These are phyloP conservation scores for Merops nubicus DNA, from an alignment of 2,113 vertebrate species.

Conservation along the genomic window DNA sequence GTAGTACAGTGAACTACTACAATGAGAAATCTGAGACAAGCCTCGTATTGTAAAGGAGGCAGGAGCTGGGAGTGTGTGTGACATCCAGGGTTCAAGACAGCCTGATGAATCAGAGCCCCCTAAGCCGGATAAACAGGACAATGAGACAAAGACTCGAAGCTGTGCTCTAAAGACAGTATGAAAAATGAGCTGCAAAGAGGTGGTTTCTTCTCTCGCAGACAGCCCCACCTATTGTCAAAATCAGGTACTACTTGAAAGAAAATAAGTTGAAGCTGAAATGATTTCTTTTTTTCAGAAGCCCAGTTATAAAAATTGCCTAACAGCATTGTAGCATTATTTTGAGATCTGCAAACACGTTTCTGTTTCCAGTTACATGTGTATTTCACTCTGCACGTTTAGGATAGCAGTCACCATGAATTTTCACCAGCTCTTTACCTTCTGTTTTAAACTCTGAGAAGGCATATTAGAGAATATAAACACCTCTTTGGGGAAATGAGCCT, in stretches of 20 bases:
- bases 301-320: neutral
- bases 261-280: neutral
- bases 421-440: neutral
- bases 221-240: conserved; percentile 57
- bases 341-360: neutral
- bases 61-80: neutral
- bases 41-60: neutral
- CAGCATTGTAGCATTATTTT: neutral
- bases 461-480: neutral
- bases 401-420: neutral
- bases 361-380: neutral
- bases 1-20: neutral
- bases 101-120: neutral
- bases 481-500: neutral
- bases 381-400: neutral
- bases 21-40: neutral
- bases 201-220: conserved; percentile 28
- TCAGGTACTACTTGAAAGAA: neutral
- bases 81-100: neutral
- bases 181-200: neutral
- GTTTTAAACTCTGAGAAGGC: neutral
- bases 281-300: neutral
- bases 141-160: neutral
- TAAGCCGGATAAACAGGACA: neutral
- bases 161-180: neutral